These are phyloP conservation scores for Hipparchia sbordonii DNA, from an alignment of 2,888 invertebrate genomes.

Conservation along the genomic window DNA sequence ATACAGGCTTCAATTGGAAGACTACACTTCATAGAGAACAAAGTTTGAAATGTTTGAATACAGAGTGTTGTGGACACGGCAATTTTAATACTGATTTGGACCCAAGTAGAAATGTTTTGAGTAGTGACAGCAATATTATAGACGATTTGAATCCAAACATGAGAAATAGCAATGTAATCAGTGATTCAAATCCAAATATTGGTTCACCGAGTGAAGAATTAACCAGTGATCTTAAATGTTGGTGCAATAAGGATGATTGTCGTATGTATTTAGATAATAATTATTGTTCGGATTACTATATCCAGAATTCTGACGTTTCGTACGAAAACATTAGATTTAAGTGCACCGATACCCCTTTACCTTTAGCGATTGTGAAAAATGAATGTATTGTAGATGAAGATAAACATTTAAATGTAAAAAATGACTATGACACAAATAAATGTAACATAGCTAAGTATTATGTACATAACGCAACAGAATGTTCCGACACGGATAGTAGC, in stretches of 20 bases:
- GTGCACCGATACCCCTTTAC: background rate
- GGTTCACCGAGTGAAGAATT: background rate
- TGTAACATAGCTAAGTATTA: background rate
- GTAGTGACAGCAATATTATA: background rate
- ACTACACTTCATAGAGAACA: background rate
- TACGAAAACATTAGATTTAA: constrained; percentile 9
- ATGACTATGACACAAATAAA: background rate
- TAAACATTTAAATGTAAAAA: background rate
- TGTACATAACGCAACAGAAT: background rate
- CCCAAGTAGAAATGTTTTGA: background rate
- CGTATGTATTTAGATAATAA: constrained; percentile 23
- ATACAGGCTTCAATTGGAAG: background rate
- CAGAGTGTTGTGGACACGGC: constrained; percentile 21
- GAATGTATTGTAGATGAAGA: background rate
- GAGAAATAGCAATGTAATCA: background rate
- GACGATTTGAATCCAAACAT: background rate
- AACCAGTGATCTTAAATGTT: constrained; percentile 21
- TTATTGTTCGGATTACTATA: constrained; percentile 22
- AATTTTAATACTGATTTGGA: background rate
- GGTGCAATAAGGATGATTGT: constrained; percentile 30
- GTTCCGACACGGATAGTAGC: constrained; percentile 26
- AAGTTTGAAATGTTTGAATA: constrained; percentile 24
- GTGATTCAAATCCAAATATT: constrained; percentile 8
- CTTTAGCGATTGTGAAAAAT: background rate
- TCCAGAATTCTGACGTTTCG: constrained; percentile 16